Evolutionary conservation across 2,113 vertebrate genomes (phyloP), one percentile per base, ranked within the genome.

Genomic region (Forbesichthys agassizii): DNA sequence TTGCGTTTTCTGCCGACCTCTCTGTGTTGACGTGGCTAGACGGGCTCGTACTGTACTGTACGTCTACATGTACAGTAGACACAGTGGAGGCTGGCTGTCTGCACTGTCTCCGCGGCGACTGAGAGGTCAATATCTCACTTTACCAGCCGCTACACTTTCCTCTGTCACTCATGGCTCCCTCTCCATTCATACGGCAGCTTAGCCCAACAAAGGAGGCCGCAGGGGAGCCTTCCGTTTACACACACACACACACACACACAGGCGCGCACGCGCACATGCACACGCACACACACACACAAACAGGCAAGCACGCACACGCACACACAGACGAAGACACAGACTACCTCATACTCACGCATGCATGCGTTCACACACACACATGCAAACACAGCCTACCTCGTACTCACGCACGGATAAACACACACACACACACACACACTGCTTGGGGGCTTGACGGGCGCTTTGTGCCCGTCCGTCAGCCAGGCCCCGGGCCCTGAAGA

Each of bases 381-480:
- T 20, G 18, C 46, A 14, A 16, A 20, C 48, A 13, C 48, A 12
- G 20, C 14, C 48, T 36, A 27, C 33, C 58, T 36, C 58, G n/a
- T 11, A 60, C 58, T 13, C 33, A 60, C 58, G n/a, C 58, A 20
- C 27, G 13, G 20, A 13, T 18, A 51, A n/a, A 12, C 49, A 42
- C 49, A 61, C 59, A 61, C 59, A 42, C 59, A n/a, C 59, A 61
- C 59, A 62, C 61, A 62, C 6, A 63, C 61, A 66, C 82, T 69
- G 87, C 80, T 86, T 74, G 54, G 79, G 18, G 75, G 64, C 84
- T 75, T 90, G 78, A 92, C 88, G 94, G 91, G 91, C 82, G 93
- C 88, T 96, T 96, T 96, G 94, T 96, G 94, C 94, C 93, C 92
- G 82, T 94, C 95, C 94, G 89, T 97, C 95, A 97, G 90, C 94